Conservation (phyloP, 2,797 vertebrate genomes). For the Bradypodion ventrale region DNA sequence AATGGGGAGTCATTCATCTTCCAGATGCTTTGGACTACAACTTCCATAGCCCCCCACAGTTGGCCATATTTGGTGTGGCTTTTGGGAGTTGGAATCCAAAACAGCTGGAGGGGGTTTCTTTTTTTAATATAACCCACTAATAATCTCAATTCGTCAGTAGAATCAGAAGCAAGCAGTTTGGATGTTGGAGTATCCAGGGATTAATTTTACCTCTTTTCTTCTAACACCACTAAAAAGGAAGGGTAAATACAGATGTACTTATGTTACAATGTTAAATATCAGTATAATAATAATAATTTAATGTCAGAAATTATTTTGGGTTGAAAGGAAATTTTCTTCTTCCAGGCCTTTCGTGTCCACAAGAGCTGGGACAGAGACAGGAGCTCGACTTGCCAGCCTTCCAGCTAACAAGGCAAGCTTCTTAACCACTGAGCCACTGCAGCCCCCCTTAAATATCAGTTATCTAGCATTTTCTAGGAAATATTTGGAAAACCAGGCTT, state of each 20-base stretch:
- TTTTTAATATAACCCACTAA: not conserved
- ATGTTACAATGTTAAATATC: not conserved
- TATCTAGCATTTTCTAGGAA: not conserved
- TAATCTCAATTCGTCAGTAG: not conserved
- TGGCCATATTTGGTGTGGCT: not conserved
- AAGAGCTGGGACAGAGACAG: no score
- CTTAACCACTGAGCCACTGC: no score
- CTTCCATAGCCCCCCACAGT: not conserved
- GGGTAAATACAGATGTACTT: not conserved
- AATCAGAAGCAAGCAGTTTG: not conserved
- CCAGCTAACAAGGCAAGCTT: no score
- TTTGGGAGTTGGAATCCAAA: not conserved
- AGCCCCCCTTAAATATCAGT: no score
- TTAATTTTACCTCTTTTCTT: not conserved
- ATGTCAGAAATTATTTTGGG: no score
- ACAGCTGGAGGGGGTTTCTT: not conserved
- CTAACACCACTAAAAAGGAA: not conserved
- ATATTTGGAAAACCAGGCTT: not conserved
- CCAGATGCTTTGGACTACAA: not conserved
- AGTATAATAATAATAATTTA: no score
- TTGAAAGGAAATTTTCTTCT: no score
- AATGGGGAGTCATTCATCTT: not conserved
- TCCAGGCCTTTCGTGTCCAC: no score
- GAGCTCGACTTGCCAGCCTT: no score
- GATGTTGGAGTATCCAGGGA: not conserved